These are phyloP conservation scores for Tetranychus piercei DNA, from an alignment of 2,888 invertebrate species.

Conservation along the genomic window DNA sequence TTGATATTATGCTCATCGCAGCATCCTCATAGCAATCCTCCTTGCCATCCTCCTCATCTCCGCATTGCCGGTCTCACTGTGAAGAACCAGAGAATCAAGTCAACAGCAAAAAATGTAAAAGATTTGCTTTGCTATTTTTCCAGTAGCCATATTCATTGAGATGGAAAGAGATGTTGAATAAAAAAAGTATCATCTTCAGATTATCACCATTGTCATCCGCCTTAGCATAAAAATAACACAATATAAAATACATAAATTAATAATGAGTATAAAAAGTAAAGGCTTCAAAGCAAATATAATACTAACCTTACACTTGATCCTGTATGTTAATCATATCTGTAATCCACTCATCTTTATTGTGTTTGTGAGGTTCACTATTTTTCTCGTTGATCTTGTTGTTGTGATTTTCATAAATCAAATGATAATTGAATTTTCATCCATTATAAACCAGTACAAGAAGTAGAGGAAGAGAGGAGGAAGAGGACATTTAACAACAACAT, in stretches of 20 bases:
- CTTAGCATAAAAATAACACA: background rate
- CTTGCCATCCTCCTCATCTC: too few species aligned
- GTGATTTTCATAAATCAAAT: background rate
- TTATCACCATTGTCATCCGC: background rate
- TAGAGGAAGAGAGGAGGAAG: background rate
- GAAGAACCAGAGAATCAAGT: too few species aligned
- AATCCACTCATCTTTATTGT: background rate
- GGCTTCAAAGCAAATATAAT: background rate
- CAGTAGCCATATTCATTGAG: too few species aligned
- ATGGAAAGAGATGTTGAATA: too few species aligned
- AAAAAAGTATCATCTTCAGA: too few species aligned
- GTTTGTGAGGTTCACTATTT: too few species aligned
- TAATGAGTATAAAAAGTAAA: background rate
- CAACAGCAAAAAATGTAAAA: too few species aligned
- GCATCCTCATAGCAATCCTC: too few species aligned
- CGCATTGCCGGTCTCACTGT: too few species aligned
- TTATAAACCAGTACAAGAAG: background rate
- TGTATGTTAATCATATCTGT: background rate
- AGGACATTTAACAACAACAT: background rate
- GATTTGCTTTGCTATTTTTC: too few species aligned
- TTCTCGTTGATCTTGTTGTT: background rate
- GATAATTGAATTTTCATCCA: background rate
- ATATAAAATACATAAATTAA: too few species aligned
- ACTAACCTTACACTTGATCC: background rate
- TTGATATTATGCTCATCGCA: too few species aligned